phyloP scores from a whole-genome alignment of 2,113 vertebrate genomes.

The human region GRCh38 chr4:60337001-60337500 shows the following conservation, averaged over 20 bases:
- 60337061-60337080: background rate
- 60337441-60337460: too few relatives aligned
- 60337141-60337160: background rate
- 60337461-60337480: too few relatives aligned
- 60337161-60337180: background rate
- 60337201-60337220: background rate
- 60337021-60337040: background rate
- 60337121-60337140: fast-evolving
- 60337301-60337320: background rate
- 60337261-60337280: background rate
- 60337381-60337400: too few relatives aligned
- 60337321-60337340: too few relatives aligned
- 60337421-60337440: too few relatives aligned
- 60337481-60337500: too few relatives aligned
- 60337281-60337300: background rate
- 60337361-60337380: too few relatives aligned
- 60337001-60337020: background rate
- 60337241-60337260: background rate
- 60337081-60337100: background rate
- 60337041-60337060: background rate
- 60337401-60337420: too few relatives aligned
- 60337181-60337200: background rate
- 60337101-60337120: background rate
- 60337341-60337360: too few relatives aligned
- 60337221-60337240: background rate